Percentiles rank a stretch among this genome's conserved stretches.
Conservation (phyloP, 2,888 invertebrate genomes). For the Liopterus haemorrhoidalis region DNA sequence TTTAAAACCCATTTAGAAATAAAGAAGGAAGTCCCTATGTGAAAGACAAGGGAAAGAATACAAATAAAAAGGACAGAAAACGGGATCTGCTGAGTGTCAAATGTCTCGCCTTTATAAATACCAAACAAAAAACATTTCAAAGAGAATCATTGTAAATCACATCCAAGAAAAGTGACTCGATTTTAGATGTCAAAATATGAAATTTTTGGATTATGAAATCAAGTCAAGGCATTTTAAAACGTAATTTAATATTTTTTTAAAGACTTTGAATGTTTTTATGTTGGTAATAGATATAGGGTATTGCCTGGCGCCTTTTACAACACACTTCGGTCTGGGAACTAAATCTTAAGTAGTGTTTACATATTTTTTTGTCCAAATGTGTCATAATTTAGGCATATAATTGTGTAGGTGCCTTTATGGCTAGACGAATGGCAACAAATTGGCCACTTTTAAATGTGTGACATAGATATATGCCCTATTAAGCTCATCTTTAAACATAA, state of each 20-base stretch:
- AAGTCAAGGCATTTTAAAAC: background rate
- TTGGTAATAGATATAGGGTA: slow-evolving; percentile 3
- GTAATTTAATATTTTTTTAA: background rate
- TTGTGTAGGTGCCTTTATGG: slow-evolving; percentile 41
- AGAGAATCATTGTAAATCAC: background rate
- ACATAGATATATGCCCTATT: slow-evolving; percentile 5
- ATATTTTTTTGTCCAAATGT: slow-evolving; percentile 32
- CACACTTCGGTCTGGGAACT: slow-evolving; percentile 16
- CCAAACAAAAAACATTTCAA: slow-evolving; percentile 15
- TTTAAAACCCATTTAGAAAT: slow-evolving; percentile 16
- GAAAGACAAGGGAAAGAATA: slow-evolving; percentile 13
- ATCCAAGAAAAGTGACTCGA: background rate
- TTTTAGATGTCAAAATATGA: background rate
- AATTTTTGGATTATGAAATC: background rate
- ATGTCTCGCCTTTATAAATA: slow-evolving; percentile 9
- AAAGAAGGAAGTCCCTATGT: slow-evolving; percentile 9
- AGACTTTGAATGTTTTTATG: background rate
- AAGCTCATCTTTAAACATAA: background rate
- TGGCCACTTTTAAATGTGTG: slow-evolving; percentile 17
- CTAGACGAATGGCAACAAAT: slow-evolving; percentile 36
- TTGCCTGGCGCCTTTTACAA: slow-evolving; percentile 15
- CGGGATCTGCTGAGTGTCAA: slow-evolving; percentile 18
- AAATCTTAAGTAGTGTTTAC: slow-evolving; percentile 15
- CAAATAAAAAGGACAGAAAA: slow-evolving; percentile 12
- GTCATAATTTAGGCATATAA: slow-evolving; percentile 44